Evolutionary conservation across 2,797 vertebrate species (phyloP).

Genomic region (Picus viridis): DNA sequence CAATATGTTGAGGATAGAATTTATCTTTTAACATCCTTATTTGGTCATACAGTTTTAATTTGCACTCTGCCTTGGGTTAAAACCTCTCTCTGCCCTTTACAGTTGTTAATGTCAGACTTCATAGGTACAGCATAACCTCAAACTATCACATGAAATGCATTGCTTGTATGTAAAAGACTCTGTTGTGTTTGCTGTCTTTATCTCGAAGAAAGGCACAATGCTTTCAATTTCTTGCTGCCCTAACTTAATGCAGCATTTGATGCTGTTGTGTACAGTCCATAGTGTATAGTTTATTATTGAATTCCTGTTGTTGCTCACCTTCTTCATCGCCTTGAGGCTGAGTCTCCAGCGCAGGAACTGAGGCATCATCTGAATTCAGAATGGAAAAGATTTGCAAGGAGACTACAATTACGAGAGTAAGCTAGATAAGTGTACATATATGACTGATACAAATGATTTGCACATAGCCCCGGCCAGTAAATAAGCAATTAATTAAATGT

Average conservation of each 20-base stretch:
- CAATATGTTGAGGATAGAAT: neutral
- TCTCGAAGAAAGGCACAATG: neutral
- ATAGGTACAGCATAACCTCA: neutral
- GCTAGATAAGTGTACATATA: constrained; percentile 80
- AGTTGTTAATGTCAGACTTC: neutral
- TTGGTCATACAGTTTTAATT: neutral
- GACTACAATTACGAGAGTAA: constrained; percentile 96
- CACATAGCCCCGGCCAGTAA: constrained; percentile 83
- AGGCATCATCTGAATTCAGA: constrained; percentile 97
- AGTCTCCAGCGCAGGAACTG: constrained; percentile 86
- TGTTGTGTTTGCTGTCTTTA: neutral
- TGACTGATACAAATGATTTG: constrained; percentile 77
- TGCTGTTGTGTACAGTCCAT: neutral
- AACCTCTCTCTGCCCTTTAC: neutral
- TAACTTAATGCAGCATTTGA: neutral
- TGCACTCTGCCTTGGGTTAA: neutral
- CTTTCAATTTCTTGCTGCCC: neutral
- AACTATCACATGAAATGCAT: neutral
- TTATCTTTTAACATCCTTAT: neutral
- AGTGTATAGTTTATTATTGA: neutral
- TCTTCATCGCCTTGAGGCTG: constrained; percentile 92
- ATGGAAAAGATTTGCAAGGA: constrained; percentile 99
- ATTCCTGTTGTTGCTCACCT: constrained; percentile 82
- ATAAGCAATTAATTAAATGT: neutral
- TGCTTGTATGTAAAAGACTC: neutral